phyloP scores from a whole-genome alignment of 2,797 vertebrate genomes.

The Vireo griseus region DNA sequence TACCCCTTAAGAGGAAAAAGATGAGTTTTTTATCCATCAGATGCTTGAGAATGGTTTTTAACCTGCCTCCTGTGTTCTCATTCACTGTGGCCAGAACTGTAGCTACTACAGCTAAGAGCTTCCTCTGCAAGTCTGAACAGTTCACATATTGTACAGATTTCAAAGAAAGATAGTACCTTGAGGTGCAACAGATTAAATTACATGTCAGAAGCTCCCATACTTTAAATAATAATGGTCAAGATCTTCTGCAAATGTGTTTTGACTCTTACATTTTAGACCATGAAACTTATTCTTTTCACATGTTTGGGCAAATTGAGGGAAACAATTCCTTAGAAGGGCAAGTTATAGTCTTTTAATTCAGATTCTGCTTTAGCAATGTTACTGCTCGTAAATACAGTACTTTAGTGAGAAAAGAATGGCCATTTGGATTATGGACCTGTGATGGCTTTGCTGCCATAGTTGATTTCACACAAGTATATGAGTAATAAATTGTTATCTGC shows the following conservation, averaged over 20 bases:
- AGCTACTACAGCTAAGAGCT: neutral
- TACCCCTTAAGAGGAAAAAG: neutral
- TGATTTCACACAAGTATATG: neutral
- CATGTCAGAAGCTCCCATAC: neutral
- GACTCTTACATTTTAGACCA: neutral
- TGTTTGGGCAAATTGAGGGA: neutral
- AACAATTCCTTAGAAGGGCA: neutral
- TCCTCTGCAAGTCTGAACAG: conserved; percentile 37
- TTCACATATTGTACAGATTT: conserved; percentile 14
- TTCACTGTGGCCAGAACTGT: neutral
- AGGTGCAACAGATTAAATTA: conserved; percentile 27
- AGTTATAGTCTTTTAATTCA: neutral
- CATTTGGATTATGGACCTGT: neutral
- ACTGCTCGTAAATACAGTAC: neutral
- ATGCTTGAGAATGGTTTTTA: neutral
- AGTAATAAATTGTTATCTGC: neutral
- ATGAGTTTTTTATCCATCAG: neutral
- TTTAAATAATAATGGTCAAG: neutral
- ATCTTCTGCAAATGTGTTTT: neutral
- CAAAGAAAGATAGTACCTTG: conserved; percentile 23
- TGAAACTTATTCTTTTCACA: neutral
- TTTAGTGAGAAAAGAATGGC: neutral
- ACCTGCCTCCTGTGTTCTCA: neutral
- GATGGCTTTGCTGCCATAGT: neutral
- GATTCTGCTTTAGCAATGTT: neutral